Conservation (phyloP, 2,113 vertebrate species). For the Procavia capensis region DNA sequence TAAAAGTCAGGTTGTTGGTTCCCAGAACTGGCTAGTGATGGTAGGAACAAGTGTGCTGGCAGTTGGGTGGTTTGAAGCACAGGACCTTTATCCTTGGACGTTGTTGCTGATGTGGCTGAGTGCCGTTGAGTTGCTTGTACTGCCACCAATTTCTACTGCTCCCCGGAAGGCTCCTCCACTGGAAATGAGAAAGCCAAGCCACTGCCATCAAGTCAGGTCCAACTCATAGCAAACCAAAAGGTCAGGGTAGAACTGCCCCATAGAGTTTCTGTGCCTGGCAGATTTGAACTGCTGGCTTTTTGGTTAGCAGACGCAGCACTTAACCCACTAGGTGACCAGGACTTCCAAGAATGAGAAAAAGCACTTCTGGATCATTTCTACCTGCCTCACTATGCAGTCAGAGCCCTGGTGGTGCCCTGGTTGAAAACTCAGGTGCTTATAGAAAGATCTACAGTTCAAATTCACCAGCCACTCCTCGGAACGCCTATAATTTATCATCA, state of each 20-base stretch:
- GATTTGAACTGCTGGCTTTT: too few species aligned
- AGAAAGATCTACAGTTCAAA: too few species aligned
- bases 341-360: too few species aligned
- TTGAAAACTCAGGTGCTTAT: too few species aligned
- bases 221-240: too few species aligned
- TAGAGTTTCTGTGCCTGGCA: too few species aligned
- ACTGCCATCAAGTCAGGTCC: too few species aligned
- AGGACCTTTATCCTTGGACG: neutral
- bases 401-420: too few species aligned
- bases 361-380: neutral
- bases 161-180: neutral
- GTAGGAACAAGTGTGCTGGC: neutral
- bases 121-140: neutral
- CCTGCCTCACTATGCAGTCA: neutral
- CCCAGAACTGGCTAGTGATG: neutral
- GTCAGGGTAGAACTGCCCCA: too few species aligned
- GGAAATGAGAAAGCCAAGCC: neutral
- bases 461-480: too few species aligned
- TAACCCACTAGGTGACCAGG: too few species aligned
- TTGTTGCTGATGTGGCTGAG: neutral
- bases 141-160: neutral
- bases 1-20: neutral
- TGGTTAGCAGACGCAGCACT: too few species aligned
- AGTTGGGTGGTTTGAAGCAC: neutral
- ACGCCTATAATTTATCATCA: neutral